A percentile compares a stretch with the other conserved stretches of the same genome.
These are phyloP conservation scores for Diacarnus erythraeanus DNA, from an alignment of 37 sponge, comb jelly and placozoan genomes.

Conservation along the genomic window DNA sequence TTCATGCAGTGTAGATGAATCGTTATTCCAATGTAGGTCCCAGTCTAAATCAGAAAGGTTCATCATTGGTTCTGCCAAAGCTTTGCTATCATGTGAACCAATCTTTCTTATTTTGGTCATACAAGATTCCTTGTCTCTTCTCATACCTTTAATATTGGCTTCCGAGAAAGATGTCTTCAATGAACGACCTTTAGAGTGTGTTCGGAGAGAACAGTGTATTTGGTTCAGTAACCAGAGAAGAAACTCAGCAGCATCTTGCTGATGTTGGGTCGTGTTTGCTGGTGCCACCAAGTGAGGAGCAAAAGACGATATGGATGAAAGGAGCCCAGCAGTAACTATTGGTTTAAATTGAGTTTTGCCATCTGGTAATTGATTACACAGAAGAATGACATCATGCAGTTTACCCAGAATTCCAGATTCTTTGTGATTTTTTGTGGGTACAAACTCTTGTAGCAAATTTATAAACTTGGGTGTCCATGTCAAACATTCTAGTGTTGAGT, in stretches of 20 bases:
- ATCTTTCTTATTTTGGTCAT: background rate
- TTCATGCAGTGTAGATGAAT: conserved; percentile 41
- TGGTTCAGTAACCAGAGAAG: conserved; percentile 56
- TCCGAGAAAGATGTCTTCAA: background rate
- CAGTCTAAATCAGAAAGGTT: conserved; percentile 51
- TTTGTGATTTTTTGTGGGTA: background rate
- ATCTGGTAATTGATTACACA: conserved; percentile 9
- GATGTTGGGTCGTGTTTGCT: conserved; percentile 21
- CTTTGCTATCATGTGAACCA: conserved; percentile 10
- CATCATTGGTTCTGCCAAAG: conserved; percentile 15
- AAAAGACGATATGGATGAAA: conserved; percentile 15
- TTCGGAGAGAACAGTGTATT: conserved; percentile 14
- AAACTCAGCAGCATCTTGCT: conserved; percentile 73
- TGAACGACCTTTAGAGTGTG: background rate
- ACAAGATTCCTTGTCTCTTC: background rate
- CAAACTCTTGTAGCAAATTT: background rate
- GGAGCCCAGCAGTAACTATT: conserved; percentile 4
- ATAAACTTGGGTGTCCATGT: conserved; percentile 35
- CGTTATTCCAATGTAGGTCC: conserved; percentile 9
- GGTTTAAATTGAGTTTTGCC: background rate
- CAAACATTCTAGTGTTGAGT: conserved; percentile 42
- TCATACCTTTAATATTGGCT: background rate
- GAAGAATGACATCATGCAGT: background rate
- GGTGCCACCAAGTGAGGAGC: conserved; percentile 40
- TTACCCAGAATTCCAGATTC: background rate